Conservation (phyloP, 2,113 vertebrate genomes). For the Varanus komodoensis region DNA sequence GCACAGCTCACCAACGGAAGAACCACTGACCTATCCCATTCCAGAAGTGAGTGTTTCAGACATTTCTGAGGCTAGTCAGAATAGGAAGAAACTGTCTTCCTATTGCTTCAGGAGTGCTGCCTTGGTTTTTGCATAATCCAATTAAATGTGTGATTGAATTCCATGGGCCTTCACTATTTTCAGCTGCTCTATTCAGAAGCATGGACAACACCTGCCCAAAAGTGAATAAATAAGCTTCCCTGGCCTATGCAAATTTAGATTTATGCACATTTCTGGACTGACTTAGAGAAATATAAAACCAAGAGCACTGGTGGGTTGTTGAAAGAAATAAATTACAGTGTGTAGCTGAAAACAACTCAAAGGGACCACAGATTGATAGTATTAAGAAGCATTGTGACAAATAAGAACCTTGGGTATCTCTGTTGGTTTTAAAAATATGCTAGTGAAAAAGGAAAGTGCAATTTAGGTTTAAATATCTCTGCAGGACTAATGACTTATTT, state of each 20-base stretch:
- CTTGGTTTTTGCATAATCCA: neutral
- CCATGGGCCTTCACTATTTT: neutral
- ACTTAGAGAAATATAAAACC: neutral
- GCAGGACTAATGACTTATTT: constrained; percentile 54
- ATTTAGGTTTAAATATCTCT: constrained; percentile 55
- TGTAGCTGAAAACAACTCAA: constrained; percentile 21
- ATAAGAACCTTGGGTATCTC: neutral
- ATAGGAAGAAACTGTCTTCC: too few species aligned
- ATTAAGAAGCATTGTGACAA: constrained; percentile 38
- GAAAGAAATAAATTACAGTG: neutral
- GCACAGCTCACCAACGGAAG: too few species aligned
- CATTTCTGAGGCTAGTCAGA: too few species aligned
- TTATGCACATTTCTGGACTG: neutral
- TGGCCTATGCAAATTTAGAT: neutral
- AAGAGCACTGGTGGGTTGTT: constrained; percentile 29
- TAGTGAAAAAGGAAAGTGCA: constrained; percentile 46
- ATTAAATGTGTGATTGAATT: neutral
- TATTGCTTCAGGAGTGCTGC: neutral
- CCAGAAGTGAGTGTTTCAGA: too few species aligned
- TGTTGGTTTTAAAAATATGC: constrained; percentile 44
- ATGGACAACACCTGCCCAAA: neutral
- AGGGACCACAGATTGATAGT: neutral
- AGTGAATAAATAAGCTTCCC: neutral
- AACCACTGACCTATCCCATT: too few species aligned
- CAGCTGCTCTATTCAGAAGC: neutral